These are phyloP conservation scores for Narcine bancroftii DNA, from an alignment of 2,113 vertebrate genomes.

Conservation along the genomic window DNA sequence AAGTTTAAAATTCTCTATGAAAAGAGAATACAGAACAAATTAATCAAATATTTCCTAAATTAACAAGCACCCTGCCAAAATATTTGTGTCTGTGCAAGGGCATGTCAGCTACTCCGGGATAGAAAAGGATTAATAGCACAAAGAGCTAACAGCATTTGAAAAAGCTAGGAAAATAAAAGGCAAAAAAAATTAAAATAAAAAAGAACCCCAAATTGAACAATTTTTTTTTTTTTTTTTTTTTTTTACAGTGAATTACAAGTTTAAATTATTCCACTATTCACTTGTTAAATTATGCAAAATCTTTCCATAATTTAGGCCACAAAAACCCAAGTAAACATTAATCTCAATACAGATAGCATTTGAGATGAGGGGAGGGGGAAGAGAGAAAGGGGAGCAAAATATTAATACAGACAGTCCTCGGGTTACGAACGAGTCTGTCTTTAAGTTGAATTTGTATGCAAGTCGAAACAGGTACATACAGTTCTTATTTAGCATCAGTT, in stretches of 20 bases:
- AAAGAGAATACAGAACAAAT: background rate
- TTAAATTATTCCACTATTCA: constrained; percentile 21
- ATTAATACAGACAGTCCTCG: too few species aligned
- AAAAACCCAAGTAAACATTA: constrained; percentile 18
- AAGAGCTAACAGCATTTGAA: constrained; percentile 17
- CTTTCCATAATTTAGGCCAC: constrained; percentile 17
- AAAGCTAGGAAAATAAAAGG: background rate
- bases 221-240: too few species aligned
- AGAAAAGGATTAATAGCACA: background rate
- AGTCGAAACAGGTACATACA: too few species aligned
- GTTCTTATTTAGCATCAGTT: too few species aligned
- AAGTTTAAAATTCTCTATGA: background rate
- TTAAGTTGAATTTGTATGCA: too few species aligned
- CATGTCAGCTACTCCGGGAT: background rate
- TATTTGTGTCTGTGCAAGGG: background rate
- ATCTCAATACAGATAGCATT: background rate
- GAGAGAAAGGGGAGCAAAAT: too few species aligned
- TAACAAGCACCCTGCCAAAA: background rate
- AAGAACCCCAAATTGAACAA: background rate
- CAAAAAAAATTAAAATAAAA: background rate
- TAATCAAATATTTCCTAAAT: background rate
- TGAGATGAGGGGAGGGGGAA: background rate
- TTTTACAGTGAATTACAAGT: background rate
- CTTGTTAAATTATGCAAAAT: constrained; percentile 29
- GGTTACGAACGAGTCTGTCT: too few species aligned